Base-by-base conservation (phyloP, 2,888 invertebrate species). In the Macaria notata region DNA sequence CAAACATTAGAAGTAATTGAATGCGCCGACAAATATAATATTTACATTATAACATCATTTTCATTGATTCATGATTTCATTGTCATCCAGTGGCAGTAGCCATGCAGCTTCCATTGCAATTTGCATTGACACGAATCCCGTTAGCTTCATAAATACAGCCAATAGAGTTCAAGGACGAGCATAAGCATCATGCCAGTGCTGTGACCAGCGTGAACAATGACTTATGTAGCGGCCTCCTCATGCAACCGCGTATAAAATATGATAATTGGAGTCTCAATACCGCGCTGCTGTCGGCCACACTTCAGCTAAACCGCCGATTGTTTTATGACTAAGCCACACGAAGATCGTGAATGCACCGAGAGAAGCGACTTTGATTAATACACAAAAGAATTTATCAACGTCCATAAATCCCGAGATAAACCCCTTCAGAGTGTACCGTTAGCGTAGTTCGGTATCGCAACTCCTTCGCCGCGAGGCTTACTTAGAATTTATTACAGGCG, bases 201-300 rank as follows among this genome's bases (percentile, higher is more conserved):
- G 90, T 85, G 90, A 87, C 86, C 88, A 84, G 87, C 81, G 84
- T 88, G 84, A 87, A 90, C 89, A 91, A 91, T 90, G 83, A 87
- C 79, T 82, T 83, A 84, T 82, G 78, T 78, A 76, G 80, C 81
- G 73, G 76, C 75, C 84, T 89, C 88, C 83, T 87, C 87, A 86
- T 86, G 84, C 86, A 84, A 84, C 83, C 80, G 84, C 82, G 71
- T 81, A 85, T 88, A 83, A 87, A 88, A 85, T 87, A 88, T 84
- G 84, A 88, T 89, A 87, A 87, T 88, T 86, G 84, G 79, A 76
- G 72, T 75, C 71, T 79, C 79, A 78, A 81, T 83, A 80, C 74
- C 79, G 79, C 75, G 46, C 66, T 73, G 75, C 73, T 71, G 74
- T 72, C 68, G 64, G 70, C 64, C 57, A 45, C 46, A 65, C 49